Percentiles rank a stretch among this genome's conserved stretches.
Evolutionary conservation across 2,797 vertebrate species (phyloP).

Genomic region (Podarcis siculus): DNA sequence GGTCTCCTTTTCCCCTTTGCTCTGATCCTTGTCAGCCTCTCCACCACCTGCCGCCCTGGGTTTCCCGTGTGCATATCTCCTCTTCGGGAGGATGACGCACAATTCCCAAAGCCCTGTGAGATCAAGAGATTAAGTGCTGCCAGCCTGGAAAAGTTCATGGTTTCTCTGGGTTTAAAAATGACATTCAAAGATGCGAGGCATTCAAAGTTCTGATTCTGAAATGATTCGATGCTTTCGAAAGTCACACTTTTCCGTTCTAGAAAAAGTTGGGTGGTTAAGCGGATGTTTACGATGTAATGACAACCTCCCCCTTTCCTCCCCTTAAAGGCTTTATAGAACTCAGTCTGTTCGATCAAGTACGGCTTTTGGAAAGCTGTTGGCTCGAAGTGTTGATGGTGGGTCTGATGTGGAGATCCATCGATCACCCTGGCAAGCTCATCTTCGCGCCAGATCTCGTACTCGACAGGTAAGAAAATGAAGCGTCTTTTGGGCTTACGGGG

Average conservation of each 20-base stretch:
- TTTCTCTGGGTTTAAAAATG: background rate
- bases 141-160: background rate
- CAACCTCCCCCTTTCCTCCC: slow-evolving; percentile 14
- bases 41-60: background rate
- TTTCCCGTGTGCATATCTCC: too few species aligned
- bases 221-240: slow-evolving; percentile 28
- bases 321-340: slow-evolving; percentile 90
- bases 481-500: background rate
- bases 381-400: slow-evolving; percentile 97
- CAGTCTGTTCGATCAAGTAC: slow-evolving; percentile 90
- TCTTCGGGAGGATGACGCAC: background rate
- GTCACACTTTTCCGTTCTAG: background rate
- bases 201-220: background rate
- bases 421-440: slow-evolving; percentile 95
- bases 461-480: slow-evolving; percentile 84
- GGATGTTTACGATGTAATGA: slow-evolving; percentile 36
- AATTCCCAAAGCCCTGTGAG: background rate
- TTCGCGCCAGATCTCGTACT: slow-evolving; percentile 94
- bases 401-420: slow-evolving; percentile 96
- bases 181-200: background rate
- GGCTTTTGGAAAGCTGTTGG: slow-evolving; percentile 96
- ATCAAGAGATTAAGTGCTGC: background rate
- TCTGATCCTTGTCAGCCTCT: background rate
- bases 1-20: too few species aligned
- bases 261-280: background rate